Conservation (phyloP, 2,113 vertebrate species). For the Malurus elegans region DNA sequence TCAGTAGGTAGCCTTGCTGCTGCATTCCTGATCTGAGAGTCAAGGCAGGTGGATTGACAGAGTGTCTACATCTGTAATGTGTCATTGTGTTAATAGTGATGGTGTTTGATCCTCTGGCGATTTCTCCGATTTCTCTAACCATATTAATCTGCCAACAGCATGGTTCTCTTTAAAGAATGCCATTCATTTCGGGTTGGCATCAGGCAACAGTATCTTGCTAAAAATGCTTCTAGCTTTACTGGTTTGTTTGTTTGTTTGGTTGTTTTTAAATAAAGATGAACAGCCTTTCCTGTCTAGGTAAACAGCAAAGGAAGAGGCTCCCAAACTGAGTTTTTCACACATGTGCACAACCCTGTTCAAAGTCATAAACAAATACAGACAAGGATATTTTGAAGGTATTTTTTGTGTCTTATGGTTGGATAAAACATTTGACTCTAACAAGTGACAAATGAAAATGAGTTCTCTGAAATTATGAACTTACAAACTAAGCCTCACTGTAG, state of each 20-base stretch:
- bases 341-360: background rate
- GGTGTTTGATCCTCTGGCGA: background rate
- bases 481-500: background rate
- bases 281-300: background rate
- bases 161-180: background rate
- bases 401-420: background rate
- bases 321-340: background rate
- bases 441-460: background rate
- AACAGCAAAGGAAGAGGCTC: background rate
- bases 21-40: background rate
- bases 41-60: background rate
- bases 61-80: background rate
- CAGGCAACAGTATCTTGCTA: background rate
- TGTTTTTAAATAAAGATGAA: background rate
- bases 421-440: background rate
- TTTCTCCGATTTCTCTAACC: background rate
- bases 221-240: background rate
- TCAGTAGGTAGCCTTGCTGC: background rate
- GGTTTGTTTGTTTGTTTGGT: too few relatives aligned
- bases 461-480: background rate
- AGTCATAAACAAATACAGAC: background rate
- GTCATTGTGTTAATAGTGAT: background rate
- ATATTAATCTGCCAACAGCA: background rate
- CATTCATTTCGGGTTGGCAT: background rate
- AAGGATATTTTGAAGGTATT: background rate